These are phyloP conservation scores for Sminthurides bifidus DNA, from an alignment of 1,140 invertebrate species.

Conservation along the genomic window DNA sequence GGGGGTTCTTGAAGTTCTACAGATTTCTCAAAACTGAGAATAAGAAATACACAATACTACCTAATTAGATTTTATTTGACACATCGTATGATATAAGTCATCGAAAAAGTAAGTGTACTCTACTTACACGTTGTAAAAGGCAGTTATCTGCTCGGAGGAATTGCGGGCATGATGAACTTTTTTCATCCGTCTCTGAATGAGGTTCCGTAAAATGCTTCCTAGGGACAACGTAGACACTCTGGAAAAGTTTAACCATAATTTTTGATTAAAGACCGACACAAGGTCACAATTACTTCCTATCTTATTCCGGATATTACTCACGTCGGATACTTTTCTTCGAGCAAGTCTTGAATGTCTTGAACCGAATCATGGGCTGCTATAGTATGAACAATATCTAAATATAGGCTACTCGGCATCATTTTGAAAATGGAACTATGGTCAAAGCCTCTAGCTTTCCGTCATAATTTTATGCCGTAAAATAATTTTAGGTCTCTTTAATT, in stretches of 20 bases:
- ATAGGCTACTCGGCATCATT: slow-evolving; percentile 26
- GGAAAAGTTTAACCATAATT: not conserved
- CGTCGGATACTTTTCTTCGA: slow-evolving; percentile 30
- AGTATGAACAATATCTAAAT: slow-evolving; percentile 27
- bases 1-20: slow-evolving; percentile 35
- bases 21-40: slow-evolving; percentile 31
- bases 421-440: slow-evolving; percentile 9
- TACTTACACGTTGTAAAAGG: slow-evolving; percentile 26
- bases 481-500: too few relatives aligned
- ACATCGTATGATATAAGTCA: not conserved
- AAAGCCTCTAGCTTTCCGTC: too few relatives aligned
- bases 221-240: slow-evolving; percentile 26
- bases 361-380: slow-evolving; percentile 15
- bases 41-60: not conserved
- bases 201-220: slow-evolving; percentile 26
- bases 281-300: not conserved
- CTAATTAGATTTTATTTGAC: not conserved
- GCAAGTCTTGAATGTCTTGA: slow-evolving; percentile 15
- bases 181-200: slow-evolving; percentile 29
- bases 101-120: not conserved
- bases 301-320: slow-evolving; percentile 10
- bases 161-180: slow-evolving; percentile 21
- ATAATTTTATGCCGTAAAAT: too few relatives aligned
- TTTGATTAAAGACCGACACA: not conserved
- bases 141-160: slow-evolving; percentile 15